Percentiles rank a stretch among this genome's conserved stretches.
Evolutionary conservation across 1,140 invertebrate species (phyloP).

Genomic region (Pantala flavescens): DNA sequence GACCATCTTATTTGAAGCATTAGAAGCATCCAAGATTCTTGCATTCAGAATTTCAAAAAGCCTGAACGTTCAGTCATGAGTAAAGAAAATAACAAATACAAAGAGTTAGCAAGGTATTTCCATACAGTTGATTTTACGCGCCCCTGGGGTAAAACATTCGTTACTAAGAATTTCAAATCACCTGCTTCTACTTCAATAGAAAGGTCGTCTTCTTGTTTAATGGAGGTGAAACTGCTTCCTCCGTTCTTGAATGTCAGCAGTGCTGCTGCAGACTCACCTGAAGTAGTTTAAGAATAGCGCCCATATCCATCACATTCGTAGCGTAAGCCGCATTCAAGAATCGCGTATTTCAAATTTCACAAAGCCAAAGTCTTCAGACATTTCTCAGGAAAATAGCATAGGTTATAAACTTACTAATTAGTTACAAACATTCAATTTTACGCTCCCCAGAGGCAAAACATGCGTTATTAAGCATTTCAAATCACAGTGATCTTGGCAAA

Average conservation of each 20-base stretch:
- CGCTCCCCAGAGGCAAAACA: neutral
- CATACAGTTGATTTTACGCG: too few species aligned
- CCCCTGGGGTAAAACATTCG: too few species aligned
- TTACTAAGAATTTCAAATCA: neutral
- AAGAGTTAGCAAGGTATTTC: too few species aligned
- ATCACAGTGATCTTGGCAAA: neutral
- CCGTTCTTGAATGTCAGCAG: slow-evolving; percentile 45
- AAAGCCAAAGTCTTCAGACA: neutral
- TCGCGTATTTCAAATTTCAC: neutral
- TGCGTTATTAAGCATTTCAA: neutral
- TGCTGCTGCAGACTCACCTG: slow-evolving; percentile 41
- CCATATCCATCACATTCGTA: neutral
- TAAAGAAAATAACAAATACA: neutral
- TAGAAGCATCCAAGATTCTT: neutral
- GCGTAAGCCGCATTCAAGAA: neutral
- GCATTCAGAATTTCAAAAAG: neutral
- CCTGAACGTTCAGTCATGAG: neutral
- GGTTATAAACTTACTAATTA: neutral
- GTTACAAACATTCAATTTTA: neutral
- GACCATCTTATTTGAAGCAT: neutral
- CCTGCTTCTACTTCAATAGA: slow-evolving; percentile 15
- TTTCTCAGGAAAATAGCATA: neutral
- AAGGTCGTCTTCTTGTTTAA: slow-evolving; percentile 37
- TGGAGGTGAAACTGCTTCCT: slow-evolving; percentile 34
- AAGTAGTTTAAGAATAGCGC: slow-evolving; percentile 20